Evolutionary conservation across 2,113 vertebrate species (phyloP).

Genomic region (Perca flavescens): DNA sequence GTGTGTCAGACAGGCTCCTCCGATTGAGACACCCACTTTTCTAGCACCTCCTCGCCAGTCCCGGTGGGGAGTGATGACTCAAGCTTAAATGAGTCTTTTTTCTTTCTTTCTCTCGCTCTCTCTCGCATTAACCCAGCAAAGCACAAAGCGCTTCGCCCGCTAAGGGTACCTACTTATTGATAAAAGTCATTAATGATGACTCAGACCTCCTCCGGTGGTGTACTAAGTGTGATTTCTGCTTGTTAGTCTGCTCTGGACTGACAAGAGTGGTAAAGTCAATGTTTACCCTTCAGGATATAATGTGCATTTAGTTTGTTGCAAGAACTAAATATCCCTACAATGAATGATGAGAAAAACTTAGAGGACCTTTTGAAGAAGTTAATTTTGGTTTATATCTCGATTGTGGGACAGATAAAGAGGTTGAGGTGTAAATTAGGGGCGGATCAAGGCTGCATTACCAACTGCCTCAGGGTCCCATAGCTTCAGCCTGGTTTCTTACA

Average conservation of each 20-base stretch:
- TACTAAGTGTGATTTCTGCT: conserved; percentile 37
- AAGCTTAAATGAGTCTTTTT: conserved; percentile 48
- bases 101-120: conserved; percentile 5
- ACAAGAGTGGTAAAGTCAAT: conserved; percentile 6
- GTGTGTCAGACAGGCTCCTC: conserved; percentile 70
- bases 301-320: neutral
- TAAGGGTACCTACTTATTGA: conserved; percentile 55
- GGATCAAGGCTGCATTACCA: neutral
- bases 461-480: neutral
- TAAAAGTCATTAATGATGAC: conserved; percentile 67
- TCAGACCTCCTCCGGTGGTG: conserved; percentile 44
- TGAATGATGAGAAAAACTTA: neutral
- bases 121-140: conserved; percentile 14
- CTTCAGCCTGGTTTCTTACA: neutral
- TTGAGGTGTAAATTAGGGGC: neutral
- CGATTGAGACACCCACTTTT: conserved; percentile 61
- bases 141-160: conserved; percentile 22
- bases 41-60: conserved; percentile 60
- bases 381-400: conserved; percentile 7
- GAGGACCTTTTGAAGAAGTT: neutral
- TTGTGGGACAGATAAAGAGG: neutral
- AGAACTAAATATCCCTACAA: conserved; percentile 1
- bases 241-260: conserved; percentile 30
- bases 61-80: conserved; percentile 65
- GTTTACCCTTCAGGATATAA: neutral